Evolutionary conservation across 2,888 invertebrate genomes (phyloP).

Genomic region (Cantharis rufa): DNA sequence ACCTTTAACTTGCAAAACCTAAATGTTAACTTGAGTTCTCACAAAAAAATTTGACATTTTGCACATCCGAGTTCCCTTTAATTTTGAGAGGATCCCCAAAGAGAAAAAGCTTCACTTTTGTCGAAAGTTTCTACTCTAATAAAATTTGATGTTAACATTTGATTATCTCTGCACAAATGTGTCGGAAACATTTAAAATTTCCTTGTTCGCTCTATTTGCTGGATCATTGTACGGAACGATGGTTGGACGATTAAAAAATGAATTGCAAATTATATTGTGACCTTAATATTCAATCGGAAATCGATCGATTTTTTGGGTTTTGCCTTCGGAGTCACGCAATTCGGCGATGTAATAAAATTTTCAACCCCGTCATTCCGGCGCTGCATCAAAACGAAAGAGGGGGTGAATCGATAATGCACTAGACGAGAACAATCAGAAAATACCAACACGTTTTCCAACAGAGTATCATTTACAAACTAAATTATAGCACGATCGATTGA

Average conservation of each 20-base stretch:
- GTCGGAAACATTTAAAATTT: background rate
- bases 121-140: background rate
- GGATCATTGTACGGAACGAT: slow-evolving; percentile 9
- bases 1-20: background rate
- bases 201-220: slow-evolving; percentile 12
- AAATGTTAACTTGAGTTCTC: background rate
- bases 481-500: background rate
- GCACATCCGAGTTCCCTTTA: background rate
- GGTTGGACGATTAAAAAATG: slow-evolving; percentile 7
- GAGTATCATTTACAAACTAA: background rate
- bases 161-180: background rate
- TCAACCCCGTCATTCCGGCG: slow-evolving; percentile 7
- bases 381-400: slow-evolving; percentile 4
- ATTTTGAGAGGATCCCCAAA: background rate
- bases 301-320: background rate
- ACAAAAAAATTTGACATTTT: background rate
- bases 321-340: background rate
- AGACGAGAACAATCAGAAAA: slow-evolving; percentile 12
- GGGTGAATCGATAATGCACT: slow-evolving; percentile 15
- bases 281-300: slow-evolving; percentile 5
- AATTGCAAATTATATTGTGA: slow-evolving; percentile 2
- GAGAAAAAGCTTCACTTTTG: background rate
- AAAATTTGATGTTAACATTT: background rate
- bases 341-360: background rate
- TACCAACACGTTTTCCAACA: slow-evolving; percentile 7